Percentiles rank a stretch among this genome's conserved stretches.
phyloP scores from a whole-genome alignment of 37 sponge, comb jelly and placozoan genomes.

The Ianthella basta region DNA sequence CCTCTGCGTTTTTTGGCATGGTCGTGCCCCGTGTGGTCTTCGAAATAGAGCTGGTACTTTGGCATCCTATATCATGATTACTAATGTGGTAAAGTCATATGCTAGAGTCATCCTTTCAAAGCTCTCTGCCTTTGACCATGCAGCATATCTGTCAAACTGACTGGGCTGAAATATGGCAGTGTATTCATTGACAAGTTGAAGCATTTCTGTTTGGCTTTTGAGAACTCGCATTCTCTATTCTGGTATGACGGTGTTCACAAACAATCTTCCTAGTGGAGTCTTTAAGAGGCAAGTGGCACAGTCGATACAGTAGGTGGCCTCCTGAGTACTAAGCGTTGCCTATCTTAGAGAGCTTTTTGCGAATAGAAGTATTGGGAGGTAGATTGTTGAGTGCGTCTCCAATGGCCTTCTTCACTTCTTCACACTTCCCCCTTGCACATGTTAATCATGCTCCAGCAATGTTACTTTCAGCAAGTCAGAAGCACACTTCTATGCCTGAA shows the following conservation, averaged over 20 bases:
- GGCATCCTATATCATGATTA: too few species aligned
- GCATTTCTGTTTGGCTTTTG: background rate
- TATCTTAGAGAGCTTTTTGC: background rate
- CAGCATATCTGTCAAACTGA: constrained; percentile 10
- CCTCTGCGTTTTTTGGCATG: too few species aligned
- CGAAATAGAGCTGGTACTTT: too few species aligned
- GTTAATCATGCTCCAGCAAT: too few species aligned
- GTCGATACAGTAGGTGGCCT: background rate
- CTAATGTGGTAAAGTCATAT: too few species aligned
- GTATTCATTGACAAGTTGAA: background rate
- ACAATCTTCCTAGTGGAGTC: background rate
- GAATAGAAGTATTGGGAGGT: background rate
- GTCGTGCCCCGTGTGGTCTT: too few species aligned
- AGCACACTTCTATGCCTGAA: too few species aligned
- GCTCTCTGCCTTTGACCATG: background rate
- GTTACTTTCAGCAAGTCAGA: too few species aligned
- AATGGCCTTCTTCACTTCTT: background rate
- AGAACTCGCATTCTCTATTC: background rate
- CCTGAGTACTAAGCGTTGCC: background rate
- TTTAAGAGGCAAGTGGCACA: background rate
- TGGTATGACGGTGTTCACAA: background rate
- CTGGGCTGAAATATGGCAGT: background rate
- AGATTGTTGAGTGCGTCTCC: background rate
- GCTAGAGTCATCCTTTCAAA: background rate
- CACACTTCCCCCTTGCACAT: too few species aligned